Conservation (phyloP, 2,888 invertebrate species). For the Hirtodrosophila confusa region DNA sequence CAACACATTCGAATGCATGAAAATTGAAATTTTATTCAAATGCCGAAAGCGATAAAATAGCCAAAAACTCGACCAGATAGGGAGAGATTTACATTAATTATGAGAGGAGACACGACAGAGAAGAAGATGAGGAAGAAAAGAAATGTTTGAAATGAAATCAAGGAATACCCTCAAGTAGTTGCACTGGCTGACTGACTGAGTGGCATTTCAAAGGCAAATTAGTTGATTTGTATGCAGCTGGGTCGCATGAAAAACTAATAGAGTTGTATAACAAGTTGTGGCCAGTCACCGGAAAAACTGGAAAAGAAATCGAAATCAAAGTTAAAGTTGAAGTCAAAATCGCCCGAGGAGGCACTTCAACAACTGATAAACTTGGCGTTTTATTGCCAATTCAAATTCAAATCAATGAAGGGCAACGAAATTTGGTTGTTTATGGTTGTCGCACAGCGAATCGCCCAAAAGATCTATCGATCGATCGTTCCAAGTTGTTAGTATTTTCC, state of each 20-base stretch:
- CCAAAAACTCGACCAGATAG: conserved; percentile 31
- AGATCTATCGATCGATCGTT: conserved; percentile 28
- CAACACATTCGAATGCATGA: conserved; percentile 49
- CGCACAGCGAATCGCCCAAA: conserved; percentile 24
- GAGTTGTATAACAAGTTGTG: conserved; percentile 73
- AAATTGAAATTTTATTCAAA: conserved; percentile 75
- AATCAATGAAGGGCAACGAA: conserved; percentile 48
- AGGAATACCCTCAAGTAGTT: conserved; percentile 26
- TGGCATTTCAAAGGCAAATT: conserved; percentile 54
- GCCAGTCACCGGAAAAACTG: conserved; percentile 50
- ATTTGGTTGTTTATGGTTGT: conserved; percentile 47
- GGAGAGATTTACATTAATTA: conserved; percentile 72
- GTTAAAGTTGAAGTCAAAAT: no score
- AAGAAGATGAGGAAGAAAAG: neutral
- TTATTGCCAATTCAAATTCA: conserved; percentile 75
- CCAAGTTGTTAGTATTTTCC: conserved; percentile 28
- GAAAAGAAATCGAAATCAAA: conserved; percentile 43
- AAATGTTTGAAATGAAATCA: conserved; percentile 26
- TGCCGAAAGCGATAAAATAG: conserved; percentile 41
- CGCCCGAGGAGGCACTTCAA: conserved; percentile 38
- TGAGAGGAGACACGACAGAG: conserved; percentile 22
- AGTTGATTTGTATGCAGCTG: conserved; percentile 71
- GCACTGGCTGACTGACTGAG: conserved; percentile 23
- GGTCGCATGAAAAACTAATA: conserved; percentile 61
- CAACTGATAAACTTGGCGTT: conserved; percentile 72